phyloP scores from a whole-genome alignment of 37 sponge, comb jelly and placozoan genomes.

The Petrosia ficiformis region DNA sequence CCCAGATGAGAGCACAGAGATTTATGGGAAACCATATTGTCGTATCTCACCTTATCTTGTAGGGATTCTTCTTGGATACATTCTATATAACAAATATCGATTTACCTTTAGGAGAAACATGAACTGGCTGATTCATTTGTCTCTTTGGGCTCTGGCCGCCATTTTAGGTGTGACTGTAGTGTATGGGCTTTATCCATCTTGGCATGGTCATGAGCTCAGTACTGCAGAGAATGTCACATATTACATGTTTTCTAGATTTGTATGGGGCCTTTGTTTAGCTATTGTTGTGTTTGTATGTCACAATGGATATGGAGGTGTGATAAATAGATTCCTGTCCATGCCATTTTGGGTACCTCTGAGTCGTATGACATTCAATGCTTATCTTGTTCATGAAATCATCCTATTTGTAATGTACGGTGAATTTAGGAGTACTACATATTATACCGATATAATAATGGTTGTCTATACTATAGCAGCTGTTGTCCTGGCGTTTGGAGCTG shows the following conservation, averaged over 20 bases:
- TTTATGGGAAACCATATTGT: slow-evolving; percentile 60
- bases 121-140: slow-evolving; percentile 25
- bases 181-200: slow-evolving; percentile 51
- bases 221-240: slow-evolving; percentile 33
- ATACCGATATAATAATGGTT: slow-evolving; percentile 12
- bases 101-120: slow-evolving; percentile 3
- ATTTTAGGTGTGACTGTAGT: slow-evolving; percentile 34
- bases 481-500: slow-evolving; percentile 30
- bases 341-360: slow-evolving; percentile 64
- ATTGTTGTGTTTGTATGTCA: slow-evolving; percentile 49
- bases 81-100: slow-evolving; percentile 37
- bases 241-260: slow-evolving; percentile 15
- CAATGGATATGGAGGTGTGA: slow-evolving; percentile 47
- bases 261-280: slow-evolving; percentile 47
- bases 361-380: slow-evolving; percentile 58
- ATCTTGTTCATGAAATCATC: slow-evolving; percentile 60
- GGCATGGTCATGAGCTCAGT: slow-evolving; percentile 25
- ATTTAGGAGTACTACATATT: slow-evolving; percentile 14
- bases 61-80: slow-evolving; percentile 61
- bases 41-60: slow-evolving; percentile 60
- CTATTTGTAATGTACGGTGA: slow-evolving; percentile 17
- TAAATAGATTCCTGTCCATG: slow-evolving; percentile 47
- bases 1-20: background rate
- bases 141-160: slow-evolving; percentile 17
- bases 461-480: slow-evolving; percentile 13